Evolutionary conservation across 1,140 invertebrate species (phyloP), one percentile per base, ranked within the genome.

Genomic region (Listronotus oregonensis): DNA sequence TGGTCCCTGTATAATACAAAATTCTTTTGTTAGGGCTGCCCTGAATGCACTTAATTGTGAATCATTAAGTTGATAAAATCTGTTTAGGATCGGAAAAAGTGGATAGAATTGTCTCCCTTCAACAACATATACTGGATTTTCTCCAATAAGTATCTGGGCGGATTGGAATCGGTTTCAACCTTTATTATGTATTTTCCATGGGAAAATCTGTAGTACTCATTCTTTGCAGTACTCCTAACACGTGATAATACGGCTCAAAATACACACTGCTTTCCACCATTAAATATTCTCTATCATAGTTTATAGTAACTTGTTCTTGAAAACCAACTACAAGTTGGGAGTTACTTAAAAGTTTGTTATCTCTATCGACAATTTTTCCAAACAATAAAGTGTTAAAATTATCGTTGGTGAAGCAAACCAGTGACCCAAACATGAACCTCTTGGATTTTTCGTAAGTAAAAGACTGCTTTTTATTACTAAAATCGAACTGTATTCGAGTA

Each of bases 1-100:
- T 9, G 88, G 87, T 0, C 88, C 88, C 81, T 94, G 93, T 65
- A 94, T 94, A 2, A 95, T 79, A 3, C 85, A 81, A 68, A 90
- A 86, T 72, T 90, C 85, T 47, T 83, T 81, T 0, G 80, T 85
- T 12, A 90, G 68, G 0, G 87, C 86, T 32, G 83, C 77, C 66
- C 80, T 76, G 63, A 84, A 85, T 0, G 89, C 88, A 11, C 73
- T 71, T 43, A 79, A 79, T 74, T 91, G 89, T 50, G 82, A 83
- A 37, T 81, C 72, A 75, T 89, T 84, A 10, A 89, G 78, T 12
- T 73, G 67, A 56, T 64, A 58, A 55, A 67, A 69, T 39, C 18
- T 52, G 40, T 12, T 52, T 0, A 56, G 7, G 85, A 49, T n/a
- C 44, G 58, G 63, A 58, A 31, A 21, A 56, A 54, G 34, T 9